A percentile compares a stretch with the other conserved stretches of the same genome.
These are phyloP conservation scores for Eriosoma lanigerum DNA, from an alignment of 1,140 invertebrate genomes.

Conservation along the genomic window DNA sequence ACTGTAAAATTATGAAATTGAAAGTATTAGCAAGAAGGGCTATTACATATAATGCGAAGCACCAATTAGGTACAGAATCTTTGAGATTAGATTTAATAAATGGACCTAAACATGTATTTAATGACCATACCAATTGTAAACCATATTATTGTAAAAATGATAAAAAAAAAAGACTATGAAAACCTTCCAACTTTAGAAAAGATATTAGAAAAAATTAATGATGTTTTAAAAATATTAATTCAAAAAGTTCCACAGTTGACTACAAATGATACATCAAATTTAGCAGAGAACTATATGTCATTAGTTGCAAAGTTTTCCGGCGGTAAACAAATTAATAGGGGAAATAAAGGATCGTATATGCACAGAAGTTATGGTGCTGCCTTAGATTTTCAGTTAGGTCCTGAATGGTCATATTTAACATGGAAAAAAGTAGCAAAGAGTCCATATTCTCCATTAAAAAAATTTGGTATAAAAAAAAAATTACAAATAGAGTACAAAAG, in stretches of 20 bases:
- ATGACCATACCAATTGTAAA: neutral
- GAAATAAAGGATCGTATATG: constrained; percentile 11
- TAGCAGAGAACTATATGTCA: neutral
- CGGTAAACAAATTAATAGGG: constrained; percentile 46
- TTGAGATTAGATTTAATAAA: no score
- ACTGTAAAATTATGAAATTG: no score
- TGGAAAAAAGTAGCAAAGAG: constrained; percentile 32
- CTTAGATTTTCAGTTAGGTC: constrained; percentile 51
- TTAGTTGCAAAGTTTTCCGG: constrained; percentile 12
- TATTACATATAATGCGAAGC: no score
- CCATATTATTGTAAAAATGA: neutral
- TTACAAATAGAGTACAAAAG: no score
- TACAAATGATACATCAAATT: neutral
- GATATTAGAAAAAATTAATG: no score
- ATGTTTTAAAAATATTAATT: no score
- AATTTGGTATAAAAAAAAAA: neutral
- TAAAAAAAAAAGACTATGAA: no score
- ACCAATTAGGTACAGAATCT: no score
- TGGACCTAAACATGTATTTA: no score
- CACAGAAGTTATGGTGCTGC: constrained; percentile 42
- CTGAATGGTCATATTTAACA: constrained; percentile 42
- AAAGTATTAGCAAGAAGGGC: no score
- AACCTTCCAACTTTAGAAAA: no score
- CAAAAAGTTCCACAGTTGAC: no score
- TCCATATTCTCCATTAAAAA: neutral